phyloP scores from a whole-genome alignment of 2,113 vertebrate genomes.

The Anoplopoma fimbria region DNA sequence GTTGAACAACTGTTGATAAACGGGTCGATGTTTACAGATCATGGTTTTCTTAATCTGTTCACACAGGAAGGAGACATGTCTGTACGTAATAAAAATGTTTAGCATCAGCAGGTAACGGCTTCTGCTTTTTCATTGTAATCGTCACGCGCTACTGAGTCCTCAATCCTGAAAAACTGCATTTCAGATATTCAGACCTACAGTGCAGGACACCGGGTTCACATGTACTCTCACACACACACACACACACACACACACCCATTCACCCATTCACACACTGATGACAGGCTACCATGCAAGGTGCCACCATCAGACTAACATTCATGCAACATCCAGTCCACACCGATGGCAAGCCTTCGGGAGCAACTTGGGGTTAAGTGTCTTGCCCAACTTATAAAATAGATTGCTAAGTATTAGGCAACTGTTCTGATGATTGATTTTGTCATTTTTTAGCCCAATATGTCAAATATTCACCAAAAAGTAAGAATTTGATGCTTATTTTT shows the following conservation, averaged over 20 bases:
- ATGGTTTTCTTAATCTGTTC: conserved; percentile 51
- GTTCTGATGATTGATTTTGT: neutral
- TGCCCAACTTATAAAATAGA: neutral
- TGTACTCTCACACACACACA: neutral
- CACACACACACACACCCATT: too few relatives aligned
- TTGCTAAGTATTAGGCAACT: neutral
- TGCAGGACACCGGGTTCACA: neutral
- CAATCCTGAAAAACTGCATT: conserved; percentile 63
- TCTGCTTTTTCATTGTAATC: conserved; percentile 11
- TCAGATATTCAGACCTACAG: conserved; percentile 31
- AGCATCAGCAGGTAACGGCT: conserved; percentile 50
- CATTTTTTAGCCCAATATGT: neutral
- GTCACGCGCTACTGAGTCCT: neutral
- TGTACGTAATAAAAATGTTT: neutral
- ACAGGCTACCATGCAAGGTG: too few relatives aligned
- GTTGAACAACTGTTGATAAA: neutral
- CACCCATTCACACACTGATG: too few relatives aligned
- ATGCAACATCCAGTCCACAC: too few relatives aligned
- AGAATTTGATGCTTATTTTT: neutral
- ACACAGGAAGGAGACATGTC: conserved; percentile 26
- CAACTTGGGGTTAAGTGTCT: too few relatives aligned
- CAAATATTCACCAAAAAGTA: neutral
- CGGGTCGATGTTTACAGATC: conserved; percentile 26
- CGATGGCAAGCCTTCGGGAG: too few relatives aligned
- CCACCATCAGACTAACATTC: too few relatives aligned